phyloP scores from a whole-genome alignment of 2,888 invertebrate genomes.

The Drosophila affinis region DNA sequence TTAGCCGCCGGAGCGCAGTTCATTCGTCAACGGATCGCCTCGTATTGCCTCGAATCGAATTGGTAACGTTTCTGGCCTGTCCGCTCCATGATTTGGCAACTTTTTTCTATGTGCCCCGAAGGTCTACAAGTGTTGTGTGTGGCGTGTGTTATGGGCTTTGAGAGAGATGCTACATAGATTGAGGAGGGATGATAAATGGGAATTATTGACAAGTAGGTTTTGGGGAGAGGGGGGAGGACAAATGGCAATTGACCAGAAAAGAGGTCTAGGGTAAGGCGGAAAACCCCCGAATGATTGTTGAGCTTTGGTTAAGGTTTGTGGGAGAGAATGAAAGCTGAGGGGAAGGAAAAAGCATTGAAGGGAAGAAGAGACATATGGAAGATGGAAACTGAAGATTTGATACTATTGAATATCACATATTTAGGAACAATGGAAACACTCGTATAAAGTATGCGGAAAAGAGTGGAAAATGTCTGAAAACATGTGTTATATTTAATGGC shows the following conservation, averaged over 20 bases:
- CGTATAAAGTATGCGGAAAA: no score
- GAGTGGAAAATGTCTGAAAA: no score
- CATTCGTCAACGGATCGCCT: slow-evolving; percentile 10
- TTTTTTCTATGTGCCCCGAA: slow-evolving; percentile 31
- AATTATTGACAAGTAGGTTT: slow-evolving; percentile 10
- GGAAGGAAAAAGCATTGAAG: background rate
- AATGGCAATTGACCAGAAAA: background rate
- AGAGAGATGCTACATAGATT: slow-evolving; percentile 9
- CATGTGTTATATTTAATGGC: no score
- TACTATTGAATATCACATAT: no score
- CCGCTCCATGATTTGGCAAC: slow-evolving; percentile 57
- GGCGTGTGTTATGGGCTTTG: slow-evolving; percentile 36
- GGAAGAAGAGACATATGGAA: no score
- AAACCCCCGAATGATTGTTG: background rate
- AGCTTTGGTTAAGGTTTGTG: background rate
- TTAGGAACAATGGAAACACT: no score
- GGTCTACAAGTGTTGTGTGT: slow-evolving; percentile 38
- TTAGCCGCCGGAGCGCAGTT: slow-evolving; percentile 23
- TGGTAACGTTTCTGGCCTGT: background rate
- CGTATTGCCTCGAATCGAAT: background rate
- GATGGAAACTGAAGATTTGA: no score
- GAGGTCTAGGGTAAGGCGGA: background rate
- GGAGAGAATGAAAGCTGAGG: background rate
- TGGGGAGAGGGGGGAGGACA: background rate
- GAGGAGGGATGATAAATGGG: slow-evolving; percentile 25